Base-by-base conservation (phyloP, 2,888 invertebrate species). In the Geotrupes spiniger region DNA sequence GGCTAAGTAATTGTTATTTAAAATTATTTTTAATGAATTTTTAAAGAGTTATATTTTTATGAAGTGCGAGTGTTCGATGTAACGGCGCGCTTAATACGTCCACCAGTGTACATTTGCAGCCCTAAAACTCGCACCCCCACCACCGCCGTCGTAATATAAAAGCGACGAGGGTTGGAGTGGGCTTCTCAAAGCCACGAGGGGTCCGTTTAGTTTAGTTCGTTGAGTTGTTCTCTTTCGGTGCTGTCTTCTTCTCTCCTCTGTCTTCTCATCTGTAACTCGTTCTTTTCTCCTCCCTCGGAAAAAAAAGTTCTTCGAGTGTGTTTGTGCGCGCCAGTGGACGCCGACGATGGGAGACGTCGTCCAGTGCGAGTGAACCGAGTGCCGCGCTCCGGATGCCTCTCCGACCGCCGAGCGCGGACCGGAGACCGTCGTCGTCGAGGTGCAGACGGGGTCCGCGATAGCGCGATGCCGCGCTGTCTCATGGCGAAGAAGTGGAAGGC, bases 401-500 rank as follows among this genome's bases (percentile, higher is more conserved):
- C 46, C 45, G 46, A 41, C 46, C 40, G 45, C 37, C 42, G 51
- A 6, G 45, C 45, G 47, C 47, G 42, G 28, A 49, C 47, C 53
- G 57, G 58, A 52, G 55, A 52, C 52, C 53, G 52, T 52, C 54
- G 76, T 36, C 53, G 55, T 43, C 56, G n/a, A n/a, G n/a, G n/a
- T n/a, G 69, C 74, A 74, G 75, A 74, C 75, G 75, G 74, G 73
- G 76, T 75, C 71, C 76, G 76, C 78, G 72, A 77, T 76, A 75
- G 76, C 77, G 82, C 78, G 75, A 92, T 92, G 92, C 92, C 92
- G 78, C 89, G 92, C 75, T 92, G 92, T 81, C 85, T 92, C 76
- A 92, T 92, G 91, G 92, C 92, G 70, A 92, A 92, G 79, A 92
- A 92, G 82, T 92, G 92, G 90, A 92, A 92, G 84, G 88, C 84